A percentile compares a stretch with the other conserved stretches of the same genome.
Evolutionary conservation across 2,797 vertebrate genomes (phyloP).

Genomic region (Danio jaintianensis): DNA sequence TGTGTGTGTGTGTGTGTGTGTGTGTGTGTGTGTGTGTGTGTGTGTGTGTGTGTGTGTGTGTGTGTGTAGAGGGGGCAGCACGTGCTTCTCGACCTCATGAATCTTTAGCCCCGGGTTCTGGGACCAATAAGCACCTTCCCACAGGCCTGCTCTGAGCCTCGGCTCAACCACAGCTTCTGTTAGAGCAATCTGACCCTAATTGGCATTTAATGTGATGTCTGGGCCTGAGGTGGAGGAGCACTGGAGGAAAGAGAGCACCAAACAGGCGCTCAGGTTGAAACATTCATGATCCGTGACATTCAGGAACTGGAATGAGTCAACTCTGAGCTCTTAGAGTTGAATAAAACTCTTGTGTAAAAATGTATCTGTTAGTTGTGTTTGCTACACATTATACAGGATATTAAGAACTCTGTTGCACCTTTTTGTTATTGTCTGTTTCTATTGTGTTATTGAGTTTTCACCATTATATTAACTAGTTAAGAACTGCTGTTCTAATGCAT

Average conservation of each 20-base stretch:
- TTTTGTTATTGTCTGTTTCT: background rate
- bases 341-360: conserved; percentile 3
- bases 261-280: conserved; percentile 51
- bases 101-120: conserved; percentile 58
- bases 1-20: conserved; percentile 18
- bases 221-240: conserved; percentile 69
- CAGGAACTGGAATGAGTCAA: conserved; percentile 41
- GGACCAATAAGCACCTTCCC: conserved; percentile 77
- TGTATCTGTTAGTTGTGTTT: conserved; percentile 1
- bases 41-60: conserved; percentile 19
- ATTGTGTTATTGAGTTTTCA: background rate
- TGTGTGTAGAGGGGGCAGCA: conserved; percentile 1
- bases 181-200: conserved; percentile 71
- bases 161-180: conserved; percentile 67
- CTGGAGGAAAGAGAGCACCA: conserved; percentile 55
- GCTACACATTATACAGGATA: background rate
- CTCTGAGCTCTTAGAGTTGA: conserved; percentile 20
- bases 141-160: conserved; percentile 70
- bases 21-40: conserved; percentile 34
- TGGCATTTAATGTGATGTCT: conserved; percentile 77
- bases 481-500: conserved; percentile 31
- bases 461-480: background rate
- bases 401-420: background rate
- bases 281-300: conserved; percentile 53
- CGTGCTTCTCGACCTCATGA: conserved; percentile 50